Base-by-base conservation (phyloP, 2,888 invertebrate species). In the Agonopterix heracliana region DNA sequence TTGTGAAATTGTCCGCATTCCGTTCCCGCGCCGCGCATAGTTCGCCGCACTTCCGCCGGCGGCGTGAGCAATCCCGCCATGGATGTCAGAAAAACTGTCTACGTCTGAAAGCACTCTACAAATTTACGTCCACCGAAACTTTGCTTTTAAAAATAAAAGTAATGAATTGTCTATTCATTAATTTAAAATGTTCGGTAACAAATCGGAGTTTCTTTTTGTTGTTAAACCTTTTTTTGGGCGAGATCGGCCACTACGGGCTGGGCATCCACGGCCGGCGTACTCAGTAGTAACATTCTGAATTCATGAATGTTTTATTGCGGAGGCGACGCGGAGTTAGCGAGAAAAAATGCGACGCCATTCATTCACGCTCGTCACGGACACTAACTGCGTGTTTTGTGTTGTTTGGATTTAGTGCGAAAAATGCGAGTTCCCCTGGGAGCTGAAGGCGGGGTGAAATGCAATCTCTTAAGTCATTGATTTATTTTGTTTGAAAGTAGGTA, bases 301-400 rank as follows among this genome's bases (percentile, higher is more conserved):
- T 81, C 83, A 80, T 82, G 82, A 84, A 83, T 84, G 81, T 81
- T 85, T 84, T 83, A 85, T 81, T 75, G 74, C 71, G 60, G 61
- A 74, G 71, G 74, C 76, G 78, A 77, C 77, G 74, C 60, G 73
- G 72, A 75, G 77, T 78, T 78, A 71, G 76, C 64, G 74, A 79
- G 81, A 87, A 81, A 26, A 84, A 83, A 86, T 86, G 81, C 66
- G 72, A 66, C 63, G 72, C 77, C 74, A 84, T 85, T 76, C 78
- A 78, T 86, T 78, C 74, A 64, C 72, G 74, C 78, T 85, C 84
- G 82, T 85, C 85, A 82, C 78, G 78, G 82, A 70, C 74, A 78
- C 78, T 83, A 81, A 85, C 79, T 81, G 79, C 81, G 78, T 79
- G 80, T 81, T 76, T 69, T 68, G 69, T 71, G 74, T 75, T 82